Conservation (phyloP, 2,888 invertebrate species). For the Meteorus colon region DNA sequence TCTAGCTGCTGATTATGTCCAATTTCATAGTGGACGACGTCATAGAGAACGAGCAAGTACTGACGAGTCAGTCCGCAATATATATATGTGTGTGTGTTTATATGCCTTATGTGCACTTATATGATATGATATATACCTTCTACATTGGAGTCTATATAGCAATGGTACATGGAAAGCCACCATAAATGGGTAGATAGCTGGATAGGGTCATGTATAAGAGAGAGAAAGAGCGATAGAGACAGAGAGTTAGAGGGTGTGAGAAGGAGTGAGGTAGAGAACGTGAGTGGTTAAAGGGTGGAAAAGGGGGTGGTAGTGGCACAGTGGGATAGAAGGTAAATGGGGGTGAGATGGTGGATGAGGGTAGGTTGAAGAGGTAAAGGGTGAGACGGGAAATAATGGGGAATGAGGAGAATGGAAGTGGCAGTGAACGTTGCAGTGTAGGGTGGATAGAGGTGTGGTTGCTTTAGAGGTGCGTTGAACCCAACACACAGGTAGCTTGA, state of each 20-base stretch:
- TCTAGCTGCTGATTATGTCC: slow-evolving; percentile 59
- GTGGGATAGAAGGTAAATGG: slow-evolving; percentile 35
- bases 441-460: slow-evolving; percentile 71
- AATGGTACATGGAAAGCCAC: slow-evolving; percentile 49
- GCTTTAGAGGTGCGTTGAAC: slow-evolving; percentile 73
- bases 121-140: slow-evolving; percentile 37
- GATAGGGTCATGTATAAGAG: slow-evolving; percentile 14
- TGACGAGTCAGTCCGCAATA: slow-evolving; percentile 30
- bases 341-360: slow-evolving; percentile 30
- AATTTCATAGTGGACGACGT: slow-evolving; percentile 64
- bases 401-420: slow-evolving; percentile 55
- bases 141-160: slow-evolving; percentile 28
- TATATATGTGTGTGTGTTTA: slow-evolving; percentile 8
- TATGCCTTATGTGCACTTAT: slow-evolving; percentile 30
- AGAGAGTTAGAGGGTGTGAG: slow-evolving; percentile 55
- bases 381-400: background rate
- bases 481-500: slow-evolving; percentile 69
- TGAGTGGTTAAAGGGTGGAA: slow-evolving; percentile 51
- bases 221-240: background rate
- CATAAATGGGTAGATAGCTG: slow-evolving; percentile 58
- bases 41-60: slow-evolving; percentile 33
- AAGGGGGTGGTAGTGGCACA: slow-evolving; percentile 50
- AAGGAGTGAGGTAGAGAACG: slow-evolving; percentile 22
- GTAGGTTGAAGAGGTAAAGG: slow-evolving; percentile 32
- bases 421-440: slow-evolving; percentile 64